Evolutionary conservation across 2,797 vertebrate genomes (phyloP), one percentile per base, ranked within the genome.

Genomic region (Diglossa cyanea): DNA sequence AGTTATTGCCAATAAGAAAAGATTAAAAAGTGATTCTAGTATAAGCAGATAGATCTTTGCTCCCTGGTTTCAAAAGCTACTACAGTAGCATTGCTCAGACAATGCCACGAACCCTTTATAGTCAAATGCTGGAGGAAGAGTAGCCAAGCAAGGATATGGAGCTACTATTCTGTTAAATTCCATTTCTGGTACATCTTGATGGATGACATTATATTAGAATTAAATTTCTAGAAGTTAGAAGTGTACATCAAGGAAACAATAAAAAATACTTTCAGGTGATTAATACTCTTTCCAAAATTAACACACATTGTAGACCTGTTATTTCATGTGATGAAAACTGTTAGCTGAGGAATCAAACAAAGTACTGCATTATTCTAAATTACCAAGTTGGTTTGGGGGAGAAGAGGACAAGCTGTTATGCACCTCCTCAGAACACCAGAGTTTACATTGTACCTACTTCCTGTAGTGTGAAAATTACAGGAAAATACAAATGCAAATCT

Each of bases 1-100:
- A 86, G 28, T 57, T 79, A 51, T 31, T 68, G 58, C 51, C 84
- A 92, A 79, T 37, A 94, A 88, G 24, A 40, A 75, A 66, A 87
- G 45, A 53, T 67, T 55, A 33, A 55, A 33, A 55, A 33, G 21
- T 24, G 8, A 51, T 23, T 70, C 28, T 60, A 30, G 6, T 72
- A 42, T 74, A 67, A 79, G 6, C 23, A 65, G 40, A 51, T 53
- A 47, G 4, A 19, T 73, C 17, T 78, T 91, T 70, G 26, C 47
- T 84, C 13, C 17, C 21, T n/a, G 24, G 24, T 35, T 35, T 76
- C 18, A 24, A 70, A 82, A 92, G 14, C 24, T 87, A n/a, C 30
- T 9, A 24, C 17, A 21, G 13, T 48, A 73, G 70, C 50, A 4
- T 7, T 53, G 31, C 48, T 65, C 33, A 68, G 50, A 78, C 87